Base-by-base conservation (phyloP, 2,113 vertebrate genomes). In the Podiceps cristatus region DNA sequence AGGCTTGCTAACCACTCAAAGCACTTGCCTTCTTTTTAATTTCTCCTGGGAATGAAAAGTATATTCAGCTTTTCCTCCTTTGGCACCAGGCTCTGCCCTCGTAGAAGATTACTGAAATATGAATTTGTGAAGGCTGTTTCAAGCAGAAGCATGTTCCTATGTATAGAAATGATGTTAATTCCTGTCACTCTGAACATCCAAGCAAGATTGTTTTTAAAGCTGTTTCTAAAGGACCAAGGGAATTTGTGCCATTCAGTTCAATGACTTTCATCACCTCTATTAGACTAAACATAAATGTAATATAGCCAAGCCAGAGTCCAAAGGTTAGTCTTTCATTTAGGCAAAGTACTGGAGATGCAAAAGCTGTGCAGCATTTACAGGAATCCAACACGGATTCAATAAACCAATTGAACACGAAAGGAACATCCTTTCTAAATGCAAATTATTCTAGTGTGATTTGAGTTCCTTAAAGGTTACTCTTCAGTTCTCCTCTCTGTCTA, bases 291-390 rank as follows among this genome's bases (percentile, higher is more conserved):
- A 87, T 76, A 93, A 96, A 97, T 84, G 91, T 93, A 95, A 97
- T 64, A 91, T 33, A 95, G 74, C 79, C 91, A 94, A 96, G 77
- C 42, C 50, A 96, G 82, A 96, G 95, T 98, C 96, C 96, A 94
- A 96, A 96, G 92, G 96, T 96, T 97, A 96, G 92, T 85, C 91
- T 97, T 95, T 96, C 89, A 96, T 96, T 96, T 96, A 96, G 79
- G 87, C 67, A 91, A 96, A 97, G 87, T 88, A 95, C 85, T 74
- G 89, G 55, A 88, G 93, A 96, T 88, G 91, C 89, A 92, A 96
- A 93, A 93, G 86, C 76, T 86, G 74, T 79, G 73, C 72, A 96
- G 91, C 96, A 91, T 67, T 95, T 96, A 94, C 89, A 94, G 91
- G 83, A 95, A 89, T 86, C 95, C 95, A 90, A 94, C 90, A 83